Evolutionary conservation across 2,888 invertebrate genomes (phyloP).

Genomic region (Dimorphilus gyrociliatus): DNA sequence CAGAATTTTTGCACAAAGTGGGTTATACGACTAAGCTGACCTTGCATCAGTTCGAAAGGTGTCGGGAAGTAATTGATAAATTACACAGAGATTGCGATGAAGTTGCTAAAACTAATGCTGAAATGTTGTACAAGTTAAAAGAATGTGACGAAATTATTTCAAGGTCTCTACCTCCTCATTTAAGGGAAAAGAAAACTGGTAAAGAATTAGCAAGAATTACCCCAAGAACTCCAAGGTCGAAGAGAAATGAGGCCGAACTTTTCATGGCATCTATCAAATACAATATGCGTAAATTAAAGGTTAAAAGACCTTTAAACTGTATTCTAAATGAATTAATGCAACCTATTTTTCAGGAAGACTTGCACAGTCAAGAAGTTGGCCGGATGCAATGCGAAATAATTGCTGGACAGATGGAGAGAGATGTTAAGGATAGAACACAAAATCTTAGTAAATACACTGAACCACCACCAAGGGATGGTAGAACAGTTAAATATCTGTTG

Average conservation of each 20-base stretch:
- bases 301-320: background rate
- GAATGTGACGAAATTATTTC: conserved; percentile 2
- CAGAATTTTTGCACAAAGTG: conserved; percentile 3
- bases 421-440: background rate
- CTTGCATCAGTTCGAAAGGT: conserved; percentile 2
- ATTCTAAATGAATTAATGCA: too few species aligned
- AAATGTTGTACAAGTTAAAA: conserved; percentile 1
- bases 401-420: conserved; percentile 1
- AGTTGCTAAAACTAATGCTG: conserved; percentile 3
- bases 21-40: conserved; percentile 3
- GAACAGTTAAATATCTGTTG: too few species aligned
- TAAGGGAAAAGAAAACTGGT: background rate
- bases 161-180: background rate
- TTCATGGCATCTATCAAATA: background rate
- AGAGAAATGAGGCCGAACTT: conserved; percentile 1
- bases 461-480: conserved; percentile 1
- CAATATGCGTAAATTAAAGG: background rate
- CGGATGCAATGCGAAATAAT: too few species aligned
- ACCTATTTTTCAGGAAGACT: too few species aligned
- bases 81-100: conserved; percentile 3
- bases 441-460: background rate
- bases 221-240: background rate
- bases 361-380: too few species aligned
- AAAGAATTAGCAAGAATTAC: background rate
- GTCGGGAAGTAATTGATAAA: conserved; percentile 5